Base-by-base conservation (phyloP, 2,113 vertebrate genomes). In the Ceyx melanurus region DNA sequence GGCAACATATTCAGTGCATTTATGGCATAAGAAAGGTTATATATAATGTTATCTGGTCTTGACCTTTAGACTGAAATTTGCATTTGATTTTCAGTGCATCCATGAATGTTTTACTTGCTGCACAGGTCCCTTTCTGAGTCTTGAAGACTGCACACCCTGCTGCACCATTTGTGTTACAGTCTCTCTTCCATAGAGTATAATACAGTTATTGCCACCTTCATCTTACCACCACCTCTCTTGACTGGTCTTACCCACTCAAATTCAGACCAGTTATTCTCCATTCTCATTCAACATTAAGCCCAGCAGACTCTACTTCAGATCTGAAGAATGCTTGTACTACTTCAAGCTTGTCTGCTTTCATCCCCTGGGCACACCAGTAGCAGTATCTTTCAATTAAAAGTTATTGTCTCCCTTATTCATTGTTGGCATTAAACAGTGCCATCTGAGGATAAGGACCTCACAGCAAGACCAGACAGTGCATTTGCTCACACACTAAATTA, bases 1-100 rank as follows among this genome's bases (percentile, higher is more conserved):
- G 89, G 78, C 93, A 96, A 94, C 93, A 62, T 73, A 94, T 94
- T 85, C 89, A 76, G 48, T 88, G 72, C 71, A 77, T 91, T 94
- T 79, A 73, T 90, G 48, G 60, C 15, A 0, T 64, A 74, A 37
- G 29, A 95, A 94, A 95, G 93, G 82, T 90, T 91, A 42, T 92
- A 92, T 89, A 94, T 94, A 92, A 92, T 91, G 75, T 87, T 94
- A 88, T 71, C 71, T 89, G 20, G 33, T 64, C 60, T 80, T 86
- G 92, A 92, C 94, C 85, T 96, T 95, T 94, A 95, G 82, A 94
- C 78, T 86, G 85, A 88, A 94, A 91, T 88, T 92, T 87, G 79
- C 88, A 77, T 94, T 95, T 91, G 64, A 79, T 89, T 95, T 91
- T 86, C 25, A 3, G 14, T 77, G 56, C 76, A 20, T 88, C 72